Percentiles rank a stretch among this genome's conserved stretches.
These are phyloP conservation scores for Phoenicopterus ruber DNA, from an alignment of 2,113 vertebrate genomes.

Conservation along the genomic window DNA sequence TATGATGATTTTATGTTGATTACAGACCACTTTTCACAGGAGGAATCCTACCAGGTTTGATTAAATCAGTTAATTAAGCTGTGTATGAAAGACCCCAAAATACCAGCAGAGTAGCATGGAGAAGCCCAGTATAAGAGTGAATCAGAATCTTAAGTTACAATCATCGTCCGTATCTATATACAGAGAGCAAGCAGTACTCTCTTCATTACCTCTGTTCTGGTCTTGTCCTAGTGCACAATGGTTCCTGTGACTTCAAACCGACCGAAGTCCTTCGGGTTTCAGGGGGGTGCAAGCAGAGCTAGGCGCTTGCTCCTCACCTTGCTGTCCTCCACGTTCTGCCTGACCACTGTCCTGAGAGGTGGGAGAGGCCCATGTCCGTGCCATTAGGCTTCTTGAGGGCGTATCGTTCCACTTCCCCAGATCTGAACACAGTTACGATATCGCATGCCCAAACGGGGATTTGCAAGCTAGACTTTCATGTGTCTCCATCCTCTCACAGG, in stretches of 20 bases:
- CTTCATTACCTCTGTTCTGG: background rate
- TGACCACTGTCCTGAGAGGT: background rate
- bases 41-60: background rate
- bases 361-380: background rate
- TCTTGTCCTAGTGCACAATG: background rate
- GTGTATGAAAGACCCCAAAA: background rate
- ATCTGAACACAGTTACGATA: background rate
- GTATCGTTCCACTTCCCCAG: fast-evolving
- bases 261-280: background rate
- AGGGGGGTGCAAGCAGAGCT: background rate
- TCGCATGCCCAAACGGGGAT: background rate
- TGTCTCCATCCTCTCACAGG: background rate
- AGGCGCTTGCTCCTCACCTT: background rate
- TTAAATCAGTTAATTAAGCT: background rate
- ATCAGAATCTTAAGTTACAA: background rate
- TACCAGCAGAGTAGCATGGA: background rate
- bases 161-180: background rate
- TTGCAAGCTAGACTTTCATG: background rate
- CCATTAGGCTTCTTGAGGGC: fast-evolving
- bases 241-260: background rate
- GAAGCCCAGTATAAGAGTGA: background rate
- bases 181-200: background rate
- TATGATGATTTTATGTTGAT: background rate
- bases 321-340: fast-evolving
- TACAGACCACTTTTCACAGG: background rate